Percentiles rank a stretch among this genome's conserved stretches.
Evolutionary conservation across 2,797 vertebrate genomes (phyloP).

Genomic region (Falco cherrug): DNA sequence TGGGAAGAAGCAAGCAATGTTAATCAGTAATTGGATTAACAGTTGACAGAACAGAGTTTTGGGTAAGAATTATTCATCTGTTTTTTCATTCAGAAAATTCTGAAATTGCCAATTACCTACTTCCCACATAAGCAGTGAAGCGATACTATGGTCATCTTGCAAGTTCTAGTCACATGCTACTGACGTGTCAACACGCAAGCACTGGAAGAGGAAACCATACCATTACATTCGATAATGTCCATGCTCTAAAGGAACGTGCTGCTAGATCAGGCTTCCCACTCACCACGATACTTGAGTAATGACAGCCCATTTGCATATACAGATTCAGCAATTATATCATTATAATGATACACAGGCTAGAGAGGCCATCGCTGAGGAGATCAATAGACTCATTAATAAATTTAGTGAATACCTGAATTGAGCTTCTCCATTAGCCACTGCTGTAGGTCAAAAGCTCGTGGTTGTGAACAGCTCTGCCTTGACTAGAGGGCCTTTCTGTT

Average conservation of each 20-base stretch:
- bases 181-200: background rate
- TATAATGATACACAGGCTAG: background rate
- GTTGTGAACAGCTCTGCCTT: background rate
- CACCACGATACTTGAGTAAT: background rate
- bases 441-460: background rate
- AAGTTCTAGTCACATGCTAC: background rate
- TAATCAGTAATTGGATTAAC: slow-evolving; percentile 44
- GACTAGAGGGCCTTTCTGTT: background rate
- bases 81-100: slow-evolving; percentile 36
- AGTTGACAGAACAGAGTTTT: background rate
- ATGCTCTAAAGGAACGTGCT: background rate
- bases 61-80: background rate
- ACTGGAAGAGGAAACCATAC: background rate
- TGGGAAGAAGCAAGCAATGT: background rate
- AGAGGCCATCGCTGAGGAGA: background rate
- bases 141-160: background rate
- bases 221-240: background rate
- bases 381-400: background rate
- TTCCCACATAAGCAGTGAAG: background rate
- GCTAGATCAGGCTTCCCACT: background rate
- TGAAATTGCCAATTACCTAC: background rate
- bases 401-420: slow-evolving; percentile 20
- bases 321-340: background rate
- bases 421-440: slow-evolving; percentile 27
- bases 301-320: background rate